These are phyloP conservation scores for Uria aalge DNA, from an alignment of 2,113 vertebrate genomes.

Conservation along the genomic window DNA sequence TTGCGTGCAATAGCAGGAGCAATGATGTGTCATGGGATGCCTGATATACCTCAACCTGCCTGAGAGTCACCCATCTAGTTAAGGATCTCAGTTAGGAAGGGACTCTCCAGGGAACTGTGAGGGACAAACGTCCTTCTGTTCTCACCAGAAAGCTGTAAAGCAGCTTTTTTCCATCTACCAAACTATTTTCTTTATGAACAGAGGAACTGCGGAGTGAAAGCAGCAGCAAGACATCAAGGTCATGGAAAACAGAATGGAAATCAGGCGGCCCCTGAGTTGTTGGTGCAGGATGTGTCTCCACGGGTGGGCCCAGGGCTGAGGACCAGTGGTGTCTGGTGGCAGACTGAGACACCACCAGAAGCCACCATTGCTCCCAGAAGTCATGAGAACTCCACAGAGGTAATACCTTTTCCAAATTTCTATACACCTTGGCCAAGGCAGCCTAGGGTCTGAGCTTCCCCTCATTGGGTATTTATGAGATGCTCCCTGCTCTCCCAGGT, in stretches of 20 bases:
- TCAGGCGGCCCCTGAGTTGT: neutral
- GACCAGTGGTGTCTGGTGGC: neutral
- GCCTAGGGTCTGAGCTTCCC: neutral
- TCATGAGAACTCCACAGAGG: neutral
- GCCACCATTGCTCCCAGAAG: neutral
- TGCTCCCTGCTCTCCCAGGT: neutral
- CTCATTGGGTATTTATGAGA: conserved; percentile 13
- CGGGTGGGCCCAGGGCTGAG: neutral
- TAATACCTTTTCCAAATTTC: neutral
- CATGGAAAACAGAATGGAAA: neutral
- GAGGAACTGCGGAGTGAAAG: neutral
- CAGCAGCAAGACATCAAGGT: neutral
- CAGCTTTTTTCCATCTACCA: neutral
- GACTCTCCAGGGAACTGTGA: neutral
- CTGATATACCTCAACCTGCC: neutral
- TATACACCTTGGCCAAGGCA: neutral
- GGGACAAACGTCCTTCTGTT: neutral
- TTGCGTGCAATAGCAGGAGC: neutral
- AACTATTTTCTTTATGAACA: neutral
- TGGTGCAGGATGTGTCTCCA: neutral
- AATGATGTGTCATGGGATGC: neutral
- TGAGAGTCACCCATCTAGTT: neutral
- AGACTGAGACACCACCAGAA: neutral
- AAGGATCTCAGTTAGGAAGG: neutral
- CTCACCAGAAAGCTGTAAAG: neutral